These are phyloP conservation scores for Pararge aegeria DNA, from an alignment of 1,140 invertebrate genomes.

Conservation along the genomic window DNA sequence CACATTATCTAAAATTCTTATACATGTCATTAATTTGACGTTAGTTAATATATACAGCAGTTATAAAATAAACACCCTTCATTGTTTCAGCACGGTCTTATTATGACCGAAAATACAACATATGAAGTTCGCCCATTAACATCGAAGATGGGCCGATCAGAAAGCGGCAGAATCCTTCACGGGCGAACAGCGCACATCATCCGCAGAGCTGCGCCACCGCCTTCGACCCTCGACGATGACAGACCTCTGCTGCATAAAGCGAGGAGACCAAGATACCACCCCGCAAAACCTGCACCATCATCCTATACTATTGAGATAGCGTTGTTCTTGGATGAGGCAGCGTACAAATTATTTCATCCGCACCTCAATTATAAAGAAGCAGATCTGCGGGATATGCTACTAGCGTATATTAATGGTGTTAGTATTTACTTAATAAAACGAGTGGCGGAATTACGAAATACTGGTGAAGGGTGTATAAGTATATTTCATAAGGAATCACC, in stretches of 20 bases:
- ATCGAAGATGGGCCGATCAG: constrained; percentile 45
- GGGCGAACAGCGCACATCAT: constrained; percentile 79
- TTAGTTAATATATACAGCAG: too few relatives aligned
- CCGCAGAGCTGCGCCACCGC: constrained; percentile 72
- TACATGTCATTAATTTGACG: too few relatives aligned
- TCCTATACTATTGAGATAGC: constrained; percentile 83
- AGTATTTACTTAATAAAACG: constrained; percentile 35
- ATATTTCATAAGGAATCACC: background rate
- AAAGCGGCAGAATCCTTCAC: constrained; percentile 29
- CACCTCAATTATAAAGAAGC: constrained; percentile 83
- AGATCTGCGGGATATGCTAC: constrained; percentile 84
- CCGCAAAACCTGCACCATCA: constrained; percentile 54
- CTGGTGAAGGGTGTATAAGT: too few relatives aligned
- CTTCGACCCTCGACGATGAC: constrained; percentile 53
- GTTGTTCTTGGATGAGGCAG: constrained; percentile 87
- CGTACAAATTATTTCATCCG: constrained; percentile 85
- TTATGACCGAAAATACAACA: constrained; percentile 83
- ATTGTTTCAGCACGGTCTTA: constrained; percentile 80
- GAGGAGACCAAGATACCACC: constrained; percentile 45
- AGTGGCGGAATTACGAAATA: too few relatives aligned
- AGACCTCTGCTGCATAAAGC: constrained; percentile 44
- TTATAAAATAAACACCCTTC: background rate
- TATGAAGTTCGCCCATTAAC: constrained; percentile 83
- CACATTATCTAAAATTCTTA: too few relatives aligned
- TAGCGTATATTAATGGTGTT: constrained; percentile 88